Percentiles rank a stretch among this genome's conserved stretches.
phyloP scores from a whole-genome alignment of 2,888 invertebrate genomes.

The Cylindroiulus punctatus region DNA sequence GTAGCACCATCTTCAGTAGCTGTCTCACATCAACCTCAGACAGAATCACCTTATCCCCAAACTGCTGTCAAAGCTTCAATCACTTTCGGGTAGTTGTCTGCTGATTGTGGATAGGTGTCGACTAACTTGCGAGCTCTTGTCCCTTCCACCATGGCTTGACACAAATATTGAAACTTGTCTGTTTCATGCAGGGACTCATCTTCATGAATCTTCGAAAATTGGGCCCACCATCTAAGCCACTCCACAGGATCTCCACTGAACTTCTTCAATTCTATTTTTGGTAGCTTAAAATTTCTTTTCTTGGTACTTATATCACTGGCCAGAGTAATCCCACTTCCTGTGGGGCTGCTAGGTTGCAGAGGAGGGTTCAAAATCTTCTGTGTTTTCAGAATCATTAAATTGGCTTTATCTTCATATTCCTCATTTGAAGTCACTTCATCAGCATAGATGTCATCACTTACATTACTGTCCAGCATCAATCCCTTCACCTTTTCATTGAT shows the following conservation, averaged over 20 bases:
- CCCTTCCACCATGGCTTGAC: conserved; percentile 48
- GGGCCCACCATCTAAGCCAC: conserved; percentile 51
- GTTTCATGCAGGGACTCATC: conserved; percentile 41
- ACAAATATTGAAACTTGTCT: conserved; percentile 55
- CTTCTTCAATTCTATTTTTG: background rate
- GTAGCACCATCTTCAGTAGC: background rate
- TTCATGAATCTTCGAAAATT: conserved; percentile 54
- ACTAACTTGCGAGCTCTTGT: conserved; percentile 48
- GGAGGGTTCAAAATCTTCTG: background rate
- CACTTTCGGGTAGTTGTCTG: conserved; percentile 54
- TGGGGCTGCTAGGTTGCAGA: background rate
- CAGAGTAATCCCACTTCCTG: background rate
- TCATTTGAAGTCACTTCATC: background rate
- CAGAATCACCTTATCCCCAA: background rate
- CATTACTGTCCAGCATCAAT: background rate
- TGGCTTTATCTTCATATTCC: background rate
- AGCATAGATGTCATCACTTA: background rate
- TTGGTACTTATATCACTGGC: background rate
- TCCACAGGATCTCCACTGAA: background rate
- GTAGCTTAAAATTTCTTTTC: background rate
- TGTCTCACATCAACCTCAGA: background rate
- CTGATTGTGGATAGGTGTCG: conserved; percentile 49
- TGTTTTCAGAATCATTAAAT: background rate
- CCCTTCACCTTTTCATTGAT: background rate
- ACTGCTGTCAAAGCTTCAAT: background rate